Conservation (phyloP, 2,888 invertebrate genomes). For the Schizotus pectinicornis region DNA sequence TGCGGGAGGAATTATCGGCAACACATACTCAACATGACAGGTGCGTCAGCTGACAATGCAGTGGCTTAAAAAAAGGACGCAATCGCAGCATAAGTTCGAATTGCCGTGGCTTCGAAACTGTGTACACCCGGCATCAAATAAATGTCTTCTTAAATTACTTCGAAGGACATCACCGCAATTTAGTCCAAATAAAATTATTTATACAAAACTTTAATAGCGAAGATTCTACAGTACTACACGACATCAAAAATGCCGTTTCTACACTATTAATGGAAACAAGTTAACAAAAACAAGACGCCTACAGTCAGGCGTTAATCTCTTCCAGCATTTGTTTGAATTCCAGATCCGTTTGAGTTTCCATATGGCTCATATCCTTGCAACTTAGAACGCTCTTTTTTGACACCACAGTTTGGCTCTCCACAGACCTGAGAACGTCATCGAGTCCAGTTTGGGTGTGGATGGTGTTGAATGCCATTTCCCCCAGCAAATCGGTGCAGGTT, state of each 20-base stretch:
- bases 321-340: slow-evolving; percentile 55
- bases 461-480: slow-evolving; percentile 62
- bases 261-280: too few relatives aligned
- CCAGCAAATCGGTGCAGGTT: slow-evolving; percentile 60
- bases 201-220: too few relatives aligned
- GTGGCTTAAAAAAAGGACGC: neutral
- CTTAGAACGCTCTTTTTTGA: slow-evolving; percentile 41
- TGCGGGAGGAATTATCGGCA: neutral
- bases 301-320: slow-evolving; percentile 57
- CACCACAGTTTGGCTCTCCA: slow-evolving; percentile 65
- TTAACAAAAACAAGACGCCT: slow-evolving; percentile 30
- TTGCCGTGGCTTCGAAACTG: too few relatives aligned
- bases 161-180: too few relatives aligned
- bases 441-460: slow-evolving; percentile 70
- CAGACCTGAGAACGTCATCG: slow-evolving; percentile 64
- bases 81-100: too few relatives aligned
- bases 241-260: too few relatives aligned
- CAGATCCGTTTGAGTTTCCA: slow-evolving; percentile 64
- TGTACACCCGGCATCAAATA: too few relatives aligned
- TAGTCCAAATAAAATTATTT: too few relatives aligned
- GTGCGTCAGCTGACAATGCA: neutral
- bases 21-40: neutral
- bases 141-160: too few relatives aligned
- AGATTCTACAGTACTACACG: too few relatives aligned
- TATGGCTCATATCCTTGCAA: slow-evolving; percentile 57